Percentiles rank a stretch among this genome's conserved stretches.
phyloP scores from a whole-genome alignment of 2,888 invertebrate genomes.

The Erynnis tages region DNA sequence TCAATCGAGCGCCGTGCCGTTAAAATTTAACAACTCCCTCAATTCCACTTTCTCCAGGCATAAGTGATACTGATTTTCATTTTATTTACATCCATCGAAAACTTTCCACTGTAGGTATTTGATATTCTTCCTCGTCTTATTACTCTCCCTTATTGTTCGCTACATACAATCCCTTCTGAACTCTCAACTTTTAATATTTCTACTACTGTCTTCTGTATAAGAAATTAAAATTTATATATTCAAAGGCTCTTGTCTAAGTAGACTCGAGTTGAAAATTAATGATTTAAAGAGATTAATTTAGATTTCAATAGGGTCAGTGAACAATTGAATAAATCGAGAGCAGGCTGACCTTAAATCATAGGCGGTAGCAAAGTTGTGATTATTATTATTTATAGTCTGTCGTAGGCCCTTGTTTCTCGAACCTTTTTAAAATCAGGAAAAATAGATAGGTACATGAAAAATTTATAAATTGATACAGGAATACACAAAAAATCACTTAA shows the following conservation, averaged over 20 bases:
- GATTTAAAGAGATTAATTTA: conserved; percentile 48
- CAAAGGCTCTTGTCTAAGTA: conserved; percentile 31
- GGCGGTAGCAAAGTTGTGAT: too few species aligned
- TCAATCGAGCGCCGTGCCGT: conserved; percentile 48
- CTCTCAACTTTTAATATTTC: conserved; percentile 11
- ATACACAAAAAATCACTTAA: too few species aligned
- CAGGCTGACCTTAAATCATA: neutral
- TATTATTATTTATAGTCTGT: too few species aligned
- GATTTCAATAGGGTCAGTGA: conserved; percentile 45
- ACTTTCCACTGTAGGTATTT: conserved; percentile 22
- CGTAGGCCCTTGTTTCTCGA: too few species aligned
- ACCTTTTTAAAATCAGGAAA: conserved; percentile 1
- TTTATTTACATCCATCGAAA: conserved; percentile 39
- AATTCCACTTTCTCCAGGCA: conserved; percentile 39
- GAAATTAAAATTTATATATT: conserved; percentile 30
- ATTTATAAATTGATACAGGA: too few species aligned
- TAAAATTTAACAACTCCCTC: conserved; percentile 59
- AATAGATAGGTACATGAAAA: too few species aligned
- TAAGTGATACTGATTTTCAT: conserved; percentile 44
- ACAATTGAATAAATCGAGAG: conserved; percentile 39
- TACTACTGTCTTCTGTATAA: conserved; percentile 12
- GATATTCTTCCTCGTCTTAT: conserved; percentile 16
- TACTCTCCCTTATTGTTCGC: conserved; percentile 2
- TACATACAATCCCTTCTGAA: conserved; percentile 5
- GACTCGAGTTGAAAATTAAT: conserved; percentile 49